Conservation (phyloP, 2,797 vertebrate species). For the Serranus cabrilla region DNA sequence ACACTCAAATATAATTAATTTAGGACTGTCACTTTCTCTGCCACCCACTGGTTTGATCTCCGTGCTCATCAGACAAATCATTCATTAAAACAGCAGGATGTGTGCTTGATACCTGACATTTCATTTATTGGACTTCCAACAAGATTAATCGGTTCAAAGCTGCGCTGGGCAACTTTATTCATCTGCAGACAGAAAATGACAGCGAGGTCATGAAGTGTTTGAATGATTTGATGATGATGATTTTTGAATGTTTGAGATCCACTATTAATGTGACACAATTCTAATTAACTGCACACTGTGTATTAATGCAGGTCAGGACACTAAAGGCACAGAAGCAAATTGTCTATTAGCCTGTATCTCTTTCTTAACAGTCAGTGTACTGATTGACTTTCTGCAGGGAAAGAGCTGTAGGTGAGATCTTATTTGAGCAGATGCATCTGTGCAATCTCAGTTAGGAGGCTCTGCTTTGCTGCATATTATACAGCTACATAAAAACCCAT, state of each 20-base stretch:
- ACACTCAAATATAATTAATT: slow-evolving; percentile 28
- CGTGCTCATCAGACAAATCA: slow-evolving; percentile 46
- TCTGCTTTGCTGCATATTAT: neutral
- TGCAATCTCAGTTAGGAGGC: neutral
- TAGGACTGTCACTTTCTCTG: slow-evolving; percentile 15
- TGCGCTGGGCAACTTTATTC: slow-evolving; percentile 16
- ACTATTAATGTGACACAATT: slow-evolving; percentile 1
- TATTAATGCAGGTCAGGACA: neutral
- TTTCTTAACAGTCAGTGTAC: neutral
- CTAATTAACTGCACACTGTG: slow-evolving; percentile 2
- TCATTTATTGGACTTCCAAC: slow-evolving; percentile 44
- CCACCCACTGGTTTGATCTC: slow-evolving; percentile 39
- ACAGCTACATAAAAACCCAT: no score
- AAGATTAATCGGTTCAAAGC: slow-evolving; percentile 49
- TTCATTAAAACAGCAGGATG: slow-evolving; percentile 33
- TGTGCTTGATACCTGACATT: slow-evolving; percentile 46
- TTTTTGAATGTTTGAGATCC: slow-evolving; percentile 4
- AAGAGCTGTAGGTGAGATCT: neutral
- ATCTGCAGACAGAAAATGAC: slow-evolving; percentile 23
- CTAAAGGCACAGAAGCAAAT: neutral
- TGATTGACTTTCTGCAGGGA: neutral
- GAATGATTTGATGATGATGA: slow-evolving; percentile 6
- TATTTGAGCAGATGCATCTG: neutral
- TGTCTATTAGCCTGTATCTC: neutral
- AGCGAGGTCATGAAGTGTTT: neutral